A percentile compares a stretch with the other conserved stretches of the same genome.
Conservation (phyloP, 2,888 invertebrate genomes). For the Galeopsomyia nigrocyanea region DNA sequence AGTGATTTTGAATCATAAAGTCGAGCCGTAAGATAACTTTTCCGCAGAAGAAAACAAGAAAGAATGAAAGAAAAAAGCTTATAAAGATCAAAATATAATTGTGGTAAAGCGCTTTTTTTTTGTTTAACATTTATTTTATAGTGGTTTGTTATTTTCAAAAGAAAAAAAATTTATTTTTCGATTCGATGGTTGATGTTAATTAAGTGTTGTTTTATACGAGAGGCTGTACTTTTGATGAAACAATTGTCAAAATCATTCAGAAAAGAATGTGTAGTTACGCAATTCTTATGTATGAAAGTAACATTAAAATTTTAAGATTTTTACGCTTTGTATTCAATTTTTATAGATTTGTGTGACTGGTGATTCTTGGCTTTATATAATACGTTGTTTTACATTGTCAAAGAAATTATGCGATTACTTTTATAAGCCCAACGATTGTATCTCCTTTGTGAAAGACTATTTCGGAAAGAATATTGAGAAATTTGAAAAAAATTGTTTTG, state of each 20-base stretch:
- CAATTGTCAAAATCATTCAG: too few relatives aligned
- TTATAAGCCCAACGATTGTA: neutral
- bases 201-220: too few relatives aligned
- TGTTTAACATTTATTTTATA: slow-evolving; percentile 42
- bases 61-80: slow-evolving; percentile 20
- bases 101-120: slow-evolving; percentile 33
- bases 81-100: slow-evolving; percentile 38
- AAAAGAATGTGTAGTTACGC: neutral
- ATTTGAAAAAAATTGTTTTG: slow-evolving; percentile 44
- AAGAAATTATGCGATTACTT: slow-evolving; percentile 18
- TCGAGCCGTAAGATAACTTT: slow-evolving; percentile 37
- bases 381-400: slow-evolving; percentile 20
- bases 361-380: neutral
- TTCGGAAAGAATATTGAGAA: slow-evolving; percentile 14
- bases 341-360: neutral
- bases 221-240: too few relatives aligned
- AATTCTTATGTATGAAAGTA: neutral
- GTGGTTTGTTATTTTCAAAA: slow-evolving; percentile 25
- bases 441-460: slow-evolving; percentile 3
- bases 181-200: slow-evolving; percentile 29
- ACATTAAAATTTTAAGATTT: slow-evolving; percentile 1
- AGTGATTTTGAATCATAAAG: slow-evolving; percentile 33
- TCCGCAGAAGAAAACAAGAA: neutral
- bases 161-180: slow-evolving; percentile 35
- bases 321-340: slow-evolving; percentile 1